Evolutionary conservation across 2,888 invertebrate species (phyloP), one percentile per base, ranked within the genome.

Genomic region (Leucophenga montana): DNA sequence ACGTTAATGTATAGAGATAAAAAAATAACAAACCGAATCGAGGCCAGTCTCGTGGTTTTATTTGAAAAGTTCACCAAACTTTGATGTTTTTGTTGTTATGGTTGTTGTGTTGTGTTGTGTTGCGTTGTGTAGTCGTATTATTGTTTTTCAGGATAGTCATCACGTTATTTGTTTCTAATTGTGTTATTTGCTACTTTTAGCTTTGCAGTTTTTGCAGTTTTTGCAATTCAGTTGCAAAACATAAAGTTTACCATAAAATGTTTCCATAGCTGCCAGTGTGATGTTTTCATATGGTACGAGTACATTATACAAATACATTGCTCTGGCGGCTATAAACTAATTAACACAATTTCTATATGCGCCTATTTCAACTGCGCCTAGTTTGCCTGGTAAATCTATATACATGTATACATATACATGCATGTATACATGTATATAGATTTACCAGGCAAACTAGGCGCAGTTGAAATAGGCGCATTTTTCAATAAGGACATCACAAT

Each of bases 321-420:
- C 27, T n/a, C n/a, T n/a, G 70, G 62, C 72, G 74, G 71, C 78
- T 71, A 73, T 75, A 78, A 78, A 73, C 79, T 76, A 78, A 78
- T 78, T 77, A 76, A 68, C 72, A 62, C 76, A 71, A 14, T 54
- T 54, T 54, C 54, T 18, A 54, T 54, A 54, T 18, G 27, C 27
- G 2, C 27, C 4, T 27, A 27, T 2, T 27, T 27, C 27, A 27
- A 27, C n/a, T n/a, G n/a, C n/a, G n/a, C n/a, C n/a, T n/a, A n/a
- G n/a, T n/a, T n/a, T n/a, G n/a, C n/a, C n/a, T n/a, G n/a, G n/a
- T n/a, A n/a, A n/a, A n/a, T n/a, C n/a, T n/a, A n/a, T n/a, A n/a
- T n/a, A n/a, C n/a, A n/a, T n/a, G n/a, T n/a, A n/a, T n/a, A n/a
- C n/a, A n/a, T n/a, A n/a, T n/a, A n/a, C n/a, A n/a, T n/a, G n/a